phyloP scores from a whole-genome alignment of 2,113 vertebrate species.

The human (Homo sapiens) region GRCh38 chr21:33660001-33660500 shows the following conservation, averaged over 20 bases:
- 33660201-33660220: not conserved
- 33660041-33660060: not conserved
- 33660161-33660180: not conserved
- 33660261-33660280: not conserved
- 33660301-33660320: not conserved
- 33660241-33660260: not conserved
- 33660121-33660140: not conserved
- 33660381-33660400: not conserved
- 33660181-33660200: not conserved
- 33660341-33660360: not conserved
- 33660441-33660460: not conserved
- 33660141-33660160: not conserved
- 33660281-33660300: not conserved
- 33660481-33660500: not conserved
- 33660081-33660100: not conserved
- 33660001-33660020: not conserved
- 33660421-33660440: not conserved
- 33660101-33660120: not conserved
- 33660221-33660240: not conserved
- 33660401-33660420: conserved; percentile 21
- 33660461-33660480: conserved; percentile 6
- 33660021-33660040: not conserved
- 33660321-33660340: not conserved
- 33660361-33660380: not conserved
- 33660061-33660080: not conserved